Base-by-base conservation (phyloP, 2,888 invertebrate genomes). In the Drosophila pseudotakahashii region DNA sequence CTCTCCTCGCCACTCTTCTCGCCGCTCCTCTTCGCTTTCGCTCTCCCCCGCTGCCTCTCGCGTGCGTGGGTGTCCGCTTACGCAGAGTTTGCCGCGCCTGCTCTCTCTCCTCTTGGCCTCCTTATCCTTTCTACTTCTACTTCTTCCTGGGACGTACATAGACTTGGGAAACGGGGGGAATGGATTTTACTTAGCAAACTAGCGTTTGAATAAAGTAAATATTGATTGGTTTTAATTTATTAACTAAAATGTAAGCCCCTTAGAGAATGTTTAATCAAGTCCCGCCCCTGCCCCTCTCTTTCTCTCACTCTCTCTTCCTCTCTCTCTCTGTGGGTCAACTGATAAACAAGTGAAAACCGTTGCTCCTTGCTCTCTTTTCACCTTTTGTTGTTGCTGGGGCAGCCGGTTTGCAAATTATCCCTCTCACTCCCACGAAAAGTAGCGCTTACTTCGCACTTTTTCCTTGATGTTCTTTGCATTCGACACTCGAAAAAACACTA, bases 311-410 rank as follows among this genome's bases (percentile, higher is more conserved):
- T 6, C 23, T 67, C 77, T 78, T 81, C 83, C 77, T 84, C 55
- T 34, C 44, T 7, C 32, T 67, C 75, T 81, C 81, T 82, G 75
- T 84, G 84, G 82, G 82, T 84, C 82, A 82, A 79, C 77, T 80
- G 82, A 83, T 81, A 80, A 78, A 75, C 77, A 53, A 67, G 66
- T 45, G 62, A 34, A 59, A 62, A 37, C 32, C 61, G 32, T 14
- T 58, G 57, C 47, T 62, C 39, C 45, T 58, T 62, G 47, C 47
- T 48, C 47, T 59, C 47, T 62, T 41, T 41, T 58, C 62, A 47
- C 39, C 59, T 59, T 47, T 58, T 23, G n/a, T 69, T 80, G 68
- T 75, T 64, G 30, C 45, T 16, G 45, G 58, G 45, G 55, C 42
- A 45, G 48, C 53, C 64, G 60, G 60, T 44, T 64, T 51, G 48